Evolutionary conservation across 2,113 vertebrate species (phyloP), one percentile per base, ranked within the genome.

Genomic region (Indri indri): DNA sequence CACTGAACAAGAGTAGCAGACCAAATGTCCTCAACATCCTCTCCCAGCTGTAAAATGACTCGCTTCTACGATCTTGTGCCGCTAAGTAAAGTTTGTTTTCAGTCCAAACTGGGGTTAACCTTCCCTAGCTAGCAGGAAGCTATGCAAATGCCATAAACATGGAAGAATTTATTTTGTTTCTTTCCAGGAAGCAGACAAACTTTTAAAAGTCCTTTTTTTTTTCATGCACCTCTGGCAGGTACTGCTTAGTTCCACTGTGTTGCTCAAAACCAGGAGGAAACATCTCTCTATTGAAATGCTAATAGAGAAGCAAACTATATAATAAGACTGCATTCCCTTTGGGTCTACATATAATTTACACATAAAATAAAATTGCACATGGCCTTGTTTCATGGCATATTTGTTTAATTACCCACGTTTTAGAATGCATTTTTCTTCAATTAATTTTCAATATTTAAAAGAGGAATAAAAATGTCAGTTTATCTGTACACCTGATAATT

Each of bases 401-500:
- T 99, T 99, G 98, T 99, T 99, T 99, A 98, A 99, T 99, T 98
- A 99, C 98, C 97, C 95, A 96, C 96, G 95, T 98, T 98, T 98
- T 97, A 98, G 98, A 98, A 97, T 9, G 66, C 10, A 40, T 92
- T 96, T 97, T 98, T 98, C 98, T 98, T 98, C 98, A 99, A 98
- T 99, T 99, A 99, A 98, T 99, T 98, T 98, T 98, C 98, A 99
- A 98, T 98, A 98, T 98, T 98, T 98, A 98, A 98, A 98, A 98
- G 97, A 98, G 92, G 93, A 98, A 98, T 98, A 98, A 98, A 98
- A 98, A 98, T 97, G 98, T 96, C 93, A 32, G 97, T 98, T 99
- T 98, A 98, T 98, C 97, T 95, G 94, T 98, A 98, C 97, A 98
- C 98, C 98, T 99, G 98, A 97, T 98, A n/a, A n/a, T n/a, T n/a